A percentile compares a stretch with the other conserved stretches of the same genome.
These are phyloP conservation scores for Drosophila acutilabella DNA, from an alignment of 2,888 invertebrate species.

Conservation along the genomic window DNA sequence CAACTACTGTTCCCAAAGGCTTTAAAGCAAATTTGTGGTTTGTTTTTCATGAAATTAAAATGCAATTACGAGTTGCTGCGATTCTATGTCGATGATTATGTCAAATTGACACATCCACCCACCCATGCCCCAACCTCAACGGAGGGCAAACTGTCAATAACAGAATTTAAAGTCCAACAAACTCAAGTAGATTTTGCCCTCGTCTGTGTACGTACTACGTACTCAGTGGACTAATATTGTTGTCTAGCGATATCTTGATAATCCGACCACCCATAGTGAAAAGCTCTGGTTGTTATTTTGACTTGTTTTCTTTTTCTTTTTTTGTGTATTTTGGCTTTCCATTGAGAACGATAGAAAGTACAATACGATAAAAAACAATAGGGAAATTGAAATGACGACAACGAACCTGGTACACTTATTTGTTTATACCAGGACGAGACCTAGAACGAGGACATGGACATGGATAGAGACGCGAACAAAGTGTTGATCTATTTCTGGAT, in stretches of 20 bases:
- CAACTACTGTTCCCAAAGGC: not conserved
- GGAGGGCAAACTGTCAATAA: constrained; percentile 37
- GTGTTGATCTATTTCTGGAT: constrained; percentile 76
- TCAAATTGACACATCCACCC: constrained; percentile 39
- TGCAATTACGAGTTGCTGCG: constrained; percentile 44
- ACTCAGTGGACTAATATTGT: constrained; percentile 28
- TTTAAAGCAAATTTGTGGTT: constrained; percentile 27
- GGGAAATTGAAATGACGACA: constrained; percentile 45
- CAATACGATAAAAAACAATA: constrained; percentile 44
- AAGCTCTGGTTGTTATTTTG: constrained; percentile 35
- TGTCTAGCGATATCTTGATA: constrained; percentile 11
- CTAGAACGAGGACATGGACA: constrained; percentile 11
- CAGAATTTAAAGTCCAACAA: constrained; percentile 43
- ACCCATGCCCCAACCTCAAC: not conserved
- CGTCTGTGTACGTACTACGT: constrained; percentile 20
- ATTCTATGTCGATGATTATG: constrained; percentile 25
- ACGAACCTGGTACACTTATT: constrained; percentile 10
- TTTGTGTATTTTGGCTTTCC: constrained; percentile 10
- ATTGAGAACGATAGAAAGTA: constrained; percentile 20
- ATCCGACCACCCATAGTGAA: constrained; percentile 40
- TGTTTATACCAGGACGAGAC: not conserved
- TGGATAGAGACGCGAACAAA: constrained; percentile 29
- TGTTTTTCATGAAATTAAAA: constrained; percentile 52
- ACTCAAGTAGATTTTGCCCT: constrained; percentile 2
- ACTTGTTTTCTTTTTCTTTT: constrained; percentile 15